phyloP scores from a whole-genome alignment of 2,113 vertebrate species.

The Alligator sinensis region DNA sequence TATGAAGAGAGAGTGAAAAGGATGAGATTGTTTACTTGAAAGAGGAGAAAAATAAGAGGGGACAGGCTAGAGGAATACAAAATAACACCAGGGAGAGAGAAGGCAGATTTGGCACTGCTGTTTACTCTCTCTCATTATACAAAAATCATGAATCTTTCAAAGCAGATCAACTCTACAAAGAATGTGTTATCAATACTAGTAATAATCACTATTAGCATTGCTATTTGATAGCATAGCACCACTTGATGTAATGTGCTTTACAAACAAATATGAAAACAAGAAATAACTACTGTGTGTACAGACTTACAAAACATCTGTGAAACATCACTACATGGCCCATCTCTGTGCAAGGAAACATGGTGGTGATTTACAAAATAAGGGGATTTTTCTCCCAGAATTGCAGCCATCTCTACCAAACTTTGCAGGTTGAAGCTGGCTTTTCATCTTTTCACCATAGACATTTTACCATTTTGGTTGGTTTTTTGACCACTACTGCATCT shows the following conservation, averaged over 20 bases:
- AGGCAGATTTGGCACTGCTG: neutral
- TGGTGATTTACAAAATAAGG: neutral
- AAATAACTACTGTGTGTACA: neutral
- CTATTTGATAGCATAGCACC: neutral
- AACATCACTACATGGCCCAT: too few species aligned
- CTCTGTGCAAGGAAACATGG: neutral
- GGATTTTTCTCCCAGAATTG: neutral
- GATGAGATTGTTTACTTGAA: neutral
- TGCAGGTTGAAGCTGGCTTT: neutral
- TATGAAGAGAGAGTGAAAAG: slow-evolving; percentile 39
- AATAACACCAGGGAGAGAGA: neutral
- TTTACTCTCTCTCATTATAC: neutral
- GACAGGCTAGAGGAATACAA: neutral
- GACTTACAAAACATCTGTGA: neutral
- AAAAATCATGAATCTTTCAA: neutral
- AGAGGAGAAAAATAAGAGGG: neutral
- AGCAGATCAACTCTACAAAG: neutral
- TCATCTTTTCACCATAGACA: neutral
- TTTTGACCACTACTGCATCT: neutral
- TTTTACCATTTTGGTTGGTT: neutral
- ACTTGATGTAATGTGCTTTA: neutral
- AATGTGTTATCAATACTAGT: neutral
- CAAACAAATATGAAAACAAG: neutral
- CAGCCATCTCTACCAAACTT: neutral
- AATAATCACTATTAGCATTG: neutral